Conservation (phyloP, 1,140 invertebrate genomes). For the Ctenoplectra terminalis region DNA sequence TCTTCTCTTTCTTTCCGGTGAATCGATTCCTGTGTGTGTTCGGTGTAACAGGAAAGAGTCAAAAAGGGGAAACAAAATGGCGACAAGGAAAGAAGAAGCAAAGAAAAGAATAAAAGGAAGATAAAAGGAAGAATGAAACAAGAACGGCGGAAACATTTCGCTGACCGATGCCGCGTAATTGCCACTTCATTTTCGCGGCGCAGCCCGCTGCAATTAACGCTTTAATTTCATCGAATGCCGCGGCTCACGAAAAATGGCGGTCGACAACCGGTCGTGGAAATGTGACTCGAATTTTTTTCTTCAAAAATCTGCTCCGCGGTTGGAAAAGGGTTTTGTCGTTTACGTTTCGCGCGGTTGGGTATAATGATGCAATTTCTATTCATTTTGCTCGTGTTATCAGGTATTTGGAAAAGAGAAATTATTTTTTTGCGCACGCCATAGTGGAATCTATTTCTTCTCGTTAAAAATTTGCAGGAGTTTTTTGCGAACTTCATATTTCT, state of each 20-base stretch:
- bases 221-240: conserved; percentile 15
- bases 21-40: neutral
- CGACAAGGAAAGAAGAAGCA: neutral
- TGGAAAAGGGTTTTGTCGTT: neutral
- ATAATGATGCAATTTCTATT: too few species aligned
- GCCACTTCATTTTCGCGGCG: conserved; percentile 21
- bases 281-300: neutral
- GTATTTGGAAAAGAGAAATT: too few species aligned
- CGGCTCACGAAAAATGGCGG: neutral
- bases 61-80: neutral
- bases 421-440: too few species aligned
- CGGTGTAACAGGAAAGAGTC: neutral
- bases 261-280: neutral
- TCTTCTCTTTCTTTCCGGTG: too few species aligned
- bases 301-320: neutral
- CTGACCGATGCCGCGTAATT: conserved; percentile 23
- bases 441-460: too few species aligned
- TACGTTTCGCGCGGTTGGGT: neutral
- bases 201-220: conserved; percentile 17
- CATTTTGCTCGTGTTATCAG: too few species aligned
- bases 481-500: too few species aligned
- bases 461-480: too few species aligned
- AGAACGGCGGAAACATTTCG: neutral
- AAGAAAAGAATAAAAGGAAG: neutral
- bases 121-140: neutral